A percentile compares a stretch with the other conserved stretches of the same genome.
These are phyloP conservation scores for Aphelocoma californica DNA, from an alignment of 2,797 vertebrate genomes.

Conservation along the genomic window DNA sequence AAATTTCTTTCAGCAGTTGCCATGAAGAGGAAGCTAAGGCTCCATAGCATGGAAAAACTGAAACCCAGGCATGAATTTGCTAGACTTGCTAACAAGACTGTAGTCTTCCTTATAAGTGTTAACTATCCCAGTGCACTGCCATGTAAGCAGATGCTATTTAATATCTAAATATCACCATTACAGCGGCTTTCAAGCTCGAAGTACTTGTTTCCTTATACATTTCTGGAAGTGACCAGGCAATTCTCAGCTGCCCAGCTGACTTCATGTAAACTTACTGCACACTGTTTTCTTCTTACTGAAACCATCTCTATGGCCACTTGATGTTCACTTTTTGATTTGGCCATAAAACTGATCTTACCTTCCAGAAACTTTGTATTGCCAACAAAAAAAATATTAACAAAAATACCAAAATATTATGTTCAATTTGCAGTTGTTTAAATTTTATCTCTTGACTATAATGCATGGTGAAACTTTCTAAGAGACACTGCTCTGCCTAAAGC, in stretches of 20 bases:
- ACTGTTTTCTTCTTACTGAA: background rate
- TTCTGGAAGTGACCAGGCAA: background rate
- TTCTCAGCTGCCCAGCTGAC: background rate
- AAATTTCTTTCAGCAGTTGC: background rate
- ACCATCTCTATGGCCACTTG: background rate
- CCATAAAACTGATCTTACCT: background rate
- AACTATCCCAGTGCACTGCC: background rate
- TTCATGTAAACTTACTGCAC: background rate
- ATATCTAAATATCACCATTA: background rate
- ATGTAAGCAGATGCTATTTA: background rate
- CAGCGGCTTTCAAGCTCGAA: background rate
- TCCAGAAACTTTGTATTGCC: background rate
- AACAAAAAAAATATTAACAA: background rate
- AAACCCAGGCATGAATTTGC: background rate
- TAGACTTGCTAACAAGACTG: background rate
- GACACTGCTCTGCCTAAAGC: background rate
- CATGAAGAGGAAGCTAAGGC: background rate
- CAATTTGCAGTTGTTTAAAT: background rate
- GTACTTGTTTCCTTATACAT: background rate
- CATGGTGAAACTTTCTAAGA: background rate
- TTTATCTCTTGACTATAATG: background rate
- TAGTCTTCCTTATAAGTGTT: background rate
- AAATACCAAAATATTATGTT: background rate
- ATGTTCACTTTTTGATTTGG: background rate
- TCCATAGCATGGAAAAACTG: background rate